A percentile compares a stretch with the other conserved stretches of the same genome.
phyloP scores from a whole-genome alignment of 2,113 vertebrate species.

The Riparia riparia region DNA sequence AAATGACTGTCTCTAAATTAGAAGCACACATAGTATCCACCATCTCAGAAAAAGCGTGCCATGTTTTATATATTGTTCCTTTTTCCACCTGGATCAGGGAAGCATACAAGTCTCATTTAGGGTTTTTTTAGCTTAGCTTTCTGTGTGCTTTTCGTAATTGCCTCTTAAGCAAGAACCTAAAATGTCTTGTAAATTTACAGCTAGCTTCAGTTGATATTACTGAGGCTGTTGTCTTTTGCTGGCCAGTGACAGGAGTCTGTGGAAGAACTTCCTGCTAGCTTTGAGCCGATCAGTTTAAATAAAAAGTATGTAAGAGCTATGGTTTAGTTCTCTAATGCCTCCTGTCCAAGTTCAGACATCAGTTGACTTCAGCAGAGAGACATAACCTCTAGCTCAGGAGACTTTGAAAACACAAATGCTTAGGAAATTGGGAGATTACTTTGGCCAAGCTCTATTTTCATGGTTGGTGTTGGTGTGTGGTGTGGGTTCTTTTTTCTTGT shows the following conservation, averaged over 20 bases:
- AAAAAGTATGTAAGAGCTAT: background rate
- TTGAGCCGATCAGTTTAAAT: background rate
- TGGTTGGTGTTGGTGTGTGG: background rate
- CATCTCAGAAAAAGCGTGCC: background rate
- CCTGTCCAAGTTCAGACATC: background rate
- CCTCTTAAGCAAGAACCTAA: background rate
- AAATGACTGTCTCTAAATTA: slow-evolving; percentile 16
- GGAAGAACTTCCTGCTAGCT: background rate
- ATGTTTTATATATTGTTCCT: slow-evolving; percentile 20
- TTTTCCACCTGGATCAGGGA: slow-evolving; percentile 22
- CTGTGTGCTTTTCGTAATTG: background rate
- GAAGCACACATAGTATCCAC: background rate
- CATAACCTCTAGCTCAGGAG: background rate
- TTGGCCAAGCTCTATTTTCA: background rate
- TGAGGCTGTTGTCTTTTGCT: background rate
- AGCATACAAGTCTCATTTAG: background rate
- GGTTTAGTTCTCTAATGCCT: background rate
- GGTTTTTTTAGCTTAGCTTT: background rate
- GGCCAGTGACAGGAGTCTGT: background rate
- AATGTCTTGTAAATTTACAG: background rate
- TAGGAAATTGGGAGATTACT: background rate
- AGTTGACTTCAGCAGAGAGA: background rate
- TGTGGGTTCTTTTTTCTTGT: background rate
- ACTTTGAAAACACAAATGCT: background rate
- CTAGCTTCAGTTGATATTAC: background rate